Evolutionary conservation across 2,888 invertebrate genomes (phyloP), one percentile per base, ranked within the genome.

Genomic region (Ophion ellenae): DNA sequence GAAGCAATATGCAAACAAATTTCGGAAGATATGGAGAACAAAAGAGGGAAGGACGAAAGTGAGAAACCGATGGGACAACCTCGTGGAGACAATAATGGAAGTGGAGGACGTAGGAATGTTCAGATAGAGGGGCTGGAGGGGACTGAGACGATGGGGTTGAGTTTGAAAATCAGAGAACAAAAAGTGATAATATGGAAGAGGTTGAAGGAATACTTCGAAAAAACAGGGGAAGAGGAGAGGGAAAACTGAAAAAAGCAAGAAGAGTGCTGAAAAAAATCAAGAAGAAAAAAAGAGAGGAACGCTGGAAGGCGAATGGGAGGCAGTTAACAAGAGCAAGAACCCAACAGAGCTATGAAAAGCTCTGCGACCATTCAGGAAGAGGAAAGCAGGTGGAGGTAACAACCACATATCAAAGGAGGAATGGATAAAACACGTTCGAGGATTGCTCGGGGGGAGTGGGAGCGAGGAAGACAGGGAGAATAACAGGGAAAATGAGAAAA

Each of bases 341-440:
- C 36, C 69, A 20, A 81, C 10, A 1, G 74, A 81, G 1, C 75
- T 81, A 24, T 81, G 75, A 69, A 32, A 40, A 11, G 76, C 81
- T 28, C 69, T 81, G 10, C 67, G 61, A 32, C 28, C 36, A 14
- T 81, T 70, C n/a, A 75, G 76, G n/a, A 81, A 81, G 47, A 67
- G 24, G 47, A 20, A 28, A n/a, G 70, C 14, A 47, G 79, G 61
- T 20, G 11, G 14, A 61, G 59, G 67, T 0, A 79, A 70, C 14
- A 70, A 59, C 36, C 6, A 36, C 5, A 36, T 36, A 36, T 2
- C 36, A 2, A 61, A 79, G 36, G 70, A 70, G 45, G 14, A 28
- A 17, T 79, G 71, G 74, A 45, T 45, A 20, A 28, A n/a, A 24
- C 83, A 83, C 40, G 79, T 83, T 24, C 40, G 71, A 57, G 64